phyloP scores from a whole-genome alignment of 92 coral and sea anemone species.

The Zoanthus gigantus region DNA sequence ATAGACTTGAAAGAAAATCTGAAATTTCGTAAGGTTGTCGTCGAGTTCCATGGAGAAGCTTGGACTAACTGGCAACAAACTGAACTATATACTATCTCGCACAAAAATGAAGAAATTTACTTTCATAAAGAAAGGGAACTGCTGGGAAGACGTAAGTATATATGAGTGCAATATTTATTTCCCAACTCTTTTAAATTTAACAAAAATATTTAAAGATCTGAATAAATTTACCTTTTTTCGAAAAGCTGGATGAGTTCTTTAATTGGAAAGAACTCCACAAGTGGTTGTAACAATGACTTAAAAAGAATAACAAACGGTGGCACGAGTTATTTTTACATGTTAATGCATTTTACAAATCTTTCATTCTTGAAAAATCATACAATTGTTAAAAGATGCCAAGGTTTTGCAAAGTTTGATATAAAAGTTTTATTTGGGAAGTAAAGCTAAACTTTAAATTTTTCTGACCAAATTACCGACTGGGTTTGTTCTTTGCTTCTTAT shows the following conservation, averaged over 20 bases:
- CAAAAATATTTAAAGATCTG: background rate
- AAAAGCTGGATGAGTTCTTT: background rate
- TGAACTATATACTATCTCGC: slow-evolving; percentile 76
- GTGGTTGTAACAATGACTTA: background rate
- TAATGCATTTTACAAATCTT: background rate
- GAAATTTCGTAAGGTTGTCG: slow-evolving; percentile 77
- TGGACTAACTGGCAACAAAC: slow-evolving; percentile 87
- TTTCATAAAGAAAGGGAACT: slow-evolving; percentile 83
- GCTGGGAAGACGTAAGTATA: slow-evolving; percentile 79
- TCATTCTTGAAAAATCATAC: background rate
- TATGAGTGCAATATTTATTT: no score
- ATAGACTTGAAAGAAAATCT: slow-evolving; percentile 68
- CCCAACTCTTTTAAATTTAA: background rate
- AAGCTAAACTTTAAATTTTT: no score
- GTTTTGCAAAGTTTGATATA: no score
- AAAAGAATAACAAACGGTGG: background rate
- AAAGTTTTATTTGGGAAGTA: no score
- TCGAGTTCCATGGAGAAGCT: slow-evolving; percentile 88
- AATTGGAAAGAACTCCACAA: background rate
- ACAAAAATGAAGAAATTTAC: slow-evolving; percentile 84
- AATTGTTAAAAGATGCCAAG: no score
- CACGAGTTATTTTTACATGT: background rate
- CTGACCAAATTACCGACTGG: no score
- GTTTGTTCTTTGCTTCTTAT: no score
- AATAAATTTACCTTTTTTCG: background rate